phyloP scores from a whole-genome alignment of 2,113 vertebrate species.

The Cynoglossus semilaevis region DNA sequence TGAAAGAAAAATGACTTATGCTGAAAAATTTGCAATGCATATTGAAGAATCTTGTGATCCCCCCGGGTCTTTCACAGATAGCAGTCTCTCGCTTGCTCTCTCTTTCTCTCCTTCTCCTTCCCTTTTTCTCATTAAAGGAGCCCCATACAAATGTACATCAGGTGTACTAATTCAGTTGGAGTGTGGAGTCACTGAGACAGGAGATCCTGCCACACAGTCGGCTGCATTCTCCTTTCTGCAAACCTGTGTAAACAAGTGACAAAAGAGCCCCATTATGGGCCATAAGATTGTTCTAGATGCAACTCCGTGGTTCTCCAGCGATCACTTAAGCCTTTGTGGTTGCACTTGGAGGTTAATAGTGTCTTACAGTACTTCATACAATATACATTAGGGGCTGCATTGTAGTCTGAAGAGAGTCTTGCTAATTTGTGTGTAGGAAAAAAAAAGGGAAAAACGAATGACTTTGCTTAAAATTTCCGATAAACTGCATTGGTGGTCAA shows the following conservation, averaged over 20 bases:
- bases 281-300: constrained; percentile 29
- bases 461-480: too few species aligned
- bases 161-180: constrained; percentile 42
- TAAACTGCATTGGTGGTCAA: too few species aligned
- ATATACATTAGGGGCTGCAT: constrained; percentile 32
- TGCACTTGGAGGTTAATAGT: constrained; percentile 38
- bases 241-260: constrained; percentile 31
- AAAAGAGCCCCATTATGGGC: constrained; percentile 45
- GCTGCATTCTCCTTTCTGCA: constrained; percentile 1
- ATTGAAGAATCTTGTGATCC: constrained; percentile 34
- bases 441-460: too few species aligned
- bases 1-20: constrained; percentile 16
- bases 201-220: constrained; percentile 29
- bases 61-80: constrained; percentile 33
- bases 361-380: constrained; percentile 27
- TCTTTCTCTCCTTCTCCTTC: constrained; percentile 3
- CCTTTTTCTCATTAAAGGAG: constrained; percentile 49
- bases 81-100: constrained; percentile 28
- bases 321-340: constrained; percentile 36
- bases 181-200: constrained; percentile 10
- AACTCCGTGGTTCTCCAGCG: constrained; percentile 32
- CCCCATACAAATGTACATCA: constrained; percentile 42
- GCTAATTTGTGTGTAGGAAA: too few species aligned
- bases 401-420: constrained; percentile 1
- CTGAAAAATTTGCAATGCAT: constrained; percentile 55